Conservation (phyloP, 2,797 vertebrate genomes). For the Siniperca obscura region DNA sequence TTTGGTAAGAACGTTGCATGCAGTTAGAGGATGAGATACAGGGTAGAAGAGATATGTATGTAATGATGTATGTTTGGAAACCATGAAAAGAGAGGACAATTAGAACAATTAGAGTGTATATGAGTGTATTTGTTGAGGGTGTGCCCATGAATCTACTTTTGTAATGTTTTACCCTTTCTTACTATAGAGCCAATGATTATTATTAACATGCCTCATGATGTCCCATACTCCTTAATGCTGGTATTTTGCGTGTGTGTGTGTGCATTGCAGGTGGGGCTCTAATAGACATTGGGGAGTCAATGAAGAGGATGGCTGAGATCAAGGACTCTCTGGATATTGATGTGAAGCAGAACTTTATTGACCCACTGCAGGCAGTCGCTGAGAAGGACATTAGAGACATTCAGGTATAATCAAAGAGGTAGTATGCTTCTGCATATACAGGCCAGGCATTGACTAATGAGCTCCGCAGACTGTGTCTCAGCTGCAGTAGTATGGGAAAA, state of each 20-base stretch:
- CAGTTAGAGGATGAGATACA: not conserved
- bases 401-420: conserved; percentile 86
- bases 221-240: not conserved
- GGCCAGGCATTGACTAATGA: conserved; percentile 29
- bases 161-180: conserved; percentile 11
- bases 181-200: not conserved
- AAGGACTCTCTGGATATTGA: conserved; percentile 98
- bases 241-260: conserved; percentile 15
- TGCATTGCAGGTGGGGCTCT: conserved; percentile 88
- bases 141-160: not conserved
- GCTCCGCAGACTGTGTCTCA: conserved; percentile 1
- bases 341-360: conserved; percentile 98
- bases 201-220: not conserved
- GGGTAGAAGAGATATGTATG: not conserved
- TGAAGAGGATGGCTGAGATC: conserved; percentile 93
- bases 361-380: conserved; percentile 93
- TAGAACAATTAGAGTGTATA: not conserved
- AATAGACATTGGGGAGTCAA: conserved; percentile 91
- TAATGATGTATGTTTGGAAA: not conserved
- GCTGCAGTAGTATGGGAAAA: not conserved
- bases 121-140: not conserved
- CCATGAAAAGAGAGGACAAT: not conserved
- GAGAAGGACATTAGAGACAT: conserved; percentile 98
- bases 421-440: not conserved
- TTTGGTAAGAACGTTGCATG: conserved; percentile 87